Evolutionary conservation across 2,797 vertebrate genomes (phyloP).

Genomic region (Siniperca obscura): DNA sequence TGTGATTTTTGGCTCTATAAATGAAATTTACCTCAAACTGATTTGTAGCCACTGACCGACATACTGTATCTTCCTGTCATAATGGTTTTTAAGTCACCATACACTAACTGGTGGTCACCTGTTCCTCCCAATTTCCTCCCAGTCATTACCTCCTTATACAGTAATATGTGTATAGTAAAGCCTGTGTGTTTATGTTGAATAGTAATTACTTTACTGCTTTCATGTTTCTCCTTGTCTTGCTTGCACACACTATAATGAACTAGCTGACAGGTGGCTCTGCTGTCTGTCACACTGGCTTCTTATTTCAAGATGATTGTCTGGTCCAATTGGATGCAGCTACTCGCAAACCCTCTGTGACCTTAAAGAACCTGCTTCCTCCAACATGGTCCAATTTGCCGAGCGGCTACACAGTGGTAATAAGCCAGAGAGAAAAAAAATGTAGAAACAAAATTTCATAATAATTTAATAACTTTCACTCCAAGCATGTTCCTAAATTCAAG

Average conservation of each 20-base stretch:
- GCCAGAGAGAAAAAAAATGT: background rate
- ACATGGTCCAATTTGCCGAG: constrained; percentile 40
- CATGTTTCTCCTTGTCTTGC: constrained; percentile 12
- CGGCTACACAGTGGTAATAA: constrained; percentile 27
- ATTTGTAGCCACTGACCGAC: too few relatives aligned
- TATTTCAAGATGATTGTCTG: constrained; percentile 31
- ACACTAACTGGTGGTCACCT: background rate
- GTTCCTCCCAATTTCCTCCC: background rate
- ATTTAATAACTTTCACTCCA: constrained; percentile 12
- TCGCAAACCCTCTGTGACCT: constrained; percentile 38
- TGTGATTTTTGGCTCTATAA: too few relatives aligned
- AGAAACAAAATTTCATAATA: constrained; percentile 22
- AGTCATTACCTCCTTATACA: background rate
- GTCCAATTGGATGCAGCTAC: constrained; percentile 17
- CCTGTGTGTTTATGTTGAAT: constrained; percentile 7
- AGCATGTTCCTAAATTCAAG: constrained; percentile 36
- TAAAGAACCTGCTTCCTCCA: constrained; percentile 25
- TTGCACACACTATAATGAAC: constrained; percentile 22
- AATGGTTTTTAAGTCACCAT: background rate
- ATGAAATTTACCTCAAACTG: too few relatives aligned
- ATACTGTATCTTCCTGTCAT: too few relatives aligned
- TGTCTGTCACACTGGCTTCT: constrained; percentile 23
- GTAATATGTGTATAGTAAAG: background rate
- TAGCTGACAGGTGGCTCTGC: constrained; percentile 23
- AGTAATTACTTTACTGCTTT: constrained; percentile 21